phyloP scores from a whole-genome alignment of 2,888 invertebrate genomes.

The Himalopsyche tibetana region DNA sequence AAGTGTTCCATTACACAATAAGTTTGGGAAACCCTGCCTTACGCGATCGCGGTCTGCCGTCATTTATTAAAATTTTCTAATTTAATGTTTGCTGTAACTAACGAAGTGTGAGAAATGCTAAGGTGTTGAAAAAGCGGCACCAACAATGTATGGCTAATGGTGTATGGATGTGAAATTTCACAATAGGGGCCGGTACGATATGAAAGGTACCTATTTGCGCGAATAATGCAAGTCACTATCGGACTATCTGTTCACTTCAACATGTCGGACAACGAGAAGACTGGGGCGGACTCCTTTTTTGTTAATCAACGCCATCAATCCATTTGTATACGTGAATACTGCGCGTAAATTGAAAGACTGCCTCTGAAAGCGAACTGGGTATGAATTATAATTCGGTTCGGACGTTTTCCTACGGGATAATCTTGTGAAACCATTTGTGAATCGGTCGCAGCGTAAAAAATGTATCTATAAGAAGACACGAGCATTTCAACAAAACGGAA shows the following conservation, averaged over 20 bases:
- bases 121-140: slow-evolving; percentile 64
- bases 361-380: slow-evolving; percentile 11
- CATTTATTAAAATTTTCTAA: slow-evolving; percentile 52
- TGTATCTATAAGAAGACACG: no score
- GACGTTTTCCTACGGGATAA: neutral
- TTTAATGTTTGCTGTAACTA: slow-evolving; percentile 65
- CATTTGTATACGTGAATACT: slow-evolving; percentile 47
- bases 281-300: slow-evolving; percentile 59
- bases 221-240: slow-evolving; percentile 63
- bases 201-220: slow-evolving; percentile 58
- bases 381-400: slow-evolving; percentile 11
- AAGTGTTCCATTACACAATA: no score
- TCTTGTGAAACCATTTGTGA: neutral
- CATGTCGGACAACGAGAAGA: slow-evolving; percentile 57
- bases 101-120: slow-evolving; percentile 64
- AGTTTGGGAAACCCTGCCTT: neutral
- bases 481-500: no score
- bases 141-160: slow-evolving; percentile 64
- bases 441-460: neutral
- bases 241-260: slow-evolving; percentile 64
- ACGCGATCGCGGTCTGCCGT: neutral
- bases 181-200: slow-evolving; percentile 55
- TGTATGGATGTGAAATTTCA: slow-evolving; percentile 62
- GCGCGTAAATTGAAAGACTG: slow-evolving; percentile 54
- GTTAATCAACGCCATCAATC: slow-evolving; percentile 59